A percentile compares a stretch with the other conserved stretches of the same genome.
phyloP scores from a whole-genome alignment of 2,888 invertebrate genomes.

The Chloromyia formosa region DNA sequence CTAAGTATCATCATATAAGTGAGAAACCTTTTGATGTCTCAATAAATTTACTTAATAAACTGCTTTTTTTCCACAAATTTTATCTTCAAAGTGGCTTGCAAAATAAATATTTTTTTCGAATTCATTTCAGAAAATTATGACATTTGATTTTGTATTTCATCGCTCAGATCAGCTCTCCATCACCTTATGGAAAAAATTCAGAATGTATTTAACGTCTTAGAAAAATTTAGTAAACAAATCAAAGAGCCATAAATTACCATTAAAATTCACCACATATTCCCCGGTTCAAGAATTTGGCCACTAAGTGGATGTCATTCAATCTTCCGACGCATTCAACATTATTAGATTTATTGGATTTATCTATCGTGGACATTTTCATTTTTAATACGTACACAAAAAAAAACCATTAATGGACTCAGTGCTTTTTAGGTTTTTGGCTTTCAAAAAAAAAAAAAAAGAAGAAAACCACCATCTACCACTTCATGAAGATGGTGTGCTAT shows the following conservation, averaged over 20 bases:
- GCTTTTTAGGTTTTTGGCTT: neutral
- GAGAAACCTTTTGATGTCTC: too few relatives aligned
- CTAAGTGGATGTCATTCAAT: constrained; percentile 21
- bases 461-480: neutral
- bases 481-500: constrained; percentile 1
- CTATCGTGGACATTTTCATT: constrained; percentile 20
- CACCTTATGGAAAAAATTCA: neutral
- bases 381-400: neutral
- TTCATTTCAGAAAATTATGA: too few relatives aligned
- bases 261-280: constrained; percentile 26
- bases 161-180: too few relatives aligned
- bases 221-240: neutral
- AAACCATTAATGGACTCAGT: constrained; percentile 21
- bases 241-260: constrained; percentile 16
- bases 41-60: too few relatives aligned
- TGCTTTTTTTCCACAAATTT: too few relatives aligned
- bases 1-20: too few relatives aligned
- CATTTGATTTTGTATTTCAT: too few relatives aligned
- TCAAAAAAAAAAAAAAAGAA: neutral
- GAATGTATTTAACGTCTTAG: constrained; percentile 1
- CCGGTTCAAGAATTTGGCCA: neutral
- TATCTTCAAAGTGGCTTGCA: too few relatives aligned
- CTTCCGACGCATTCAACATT: neutral
- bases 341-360: constrained; percentile 31
- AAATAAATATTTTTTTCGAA: too few relatives aligned